Evolutionary conservation across 2,113 vertebrate species (phyloP).

Genomic region (Eidolon helvum): DNA sequence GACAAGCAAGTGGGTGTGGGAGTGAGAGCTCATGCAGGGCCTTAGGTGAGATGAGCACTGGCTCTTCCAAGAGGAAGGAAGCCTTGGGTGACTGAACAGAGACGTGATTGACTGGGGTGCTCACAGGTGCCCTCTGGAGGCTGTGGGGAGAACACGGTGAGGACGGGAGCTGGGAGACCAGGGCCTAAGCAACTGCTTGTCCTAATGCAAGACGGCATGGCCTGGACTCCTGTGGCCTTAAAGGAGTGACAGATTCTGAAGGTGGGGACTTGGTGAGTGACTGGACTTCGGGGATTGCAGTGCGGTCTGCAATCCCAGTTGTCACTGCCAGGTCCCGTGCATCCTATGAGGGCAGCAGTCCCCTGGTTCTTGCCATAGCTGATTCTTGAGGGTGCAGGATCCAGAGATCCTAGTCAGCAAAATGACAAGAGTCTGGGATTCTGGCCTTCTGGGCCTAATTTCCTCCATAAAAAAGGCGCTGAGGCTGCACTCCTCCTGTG

Average conservation of each 20-base stretch:
- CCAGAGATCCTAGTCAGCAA: not conserved
- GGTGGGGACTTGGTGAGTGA: not conserved
- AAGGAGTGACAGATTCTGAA: not conserved
- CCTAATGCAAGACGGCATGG: not conserved
- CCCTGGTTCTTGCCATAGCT: not conserved
- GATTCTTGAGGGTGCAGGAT: not conserved
- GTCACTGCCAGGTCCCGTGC: not conserved
- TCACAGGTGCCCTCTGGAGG: not conserved
- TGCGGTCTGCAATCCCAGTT: rapidly evolving
- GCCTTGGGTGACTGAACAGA: not conserved
- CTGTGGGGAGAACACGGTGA: not conserved
- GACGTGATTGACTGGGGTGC: too few species aligned
- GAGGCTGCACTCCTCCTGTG: too few species aligned
- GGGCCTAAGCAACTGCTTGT: not conserved
- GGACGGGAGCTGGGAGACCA: not conserved
- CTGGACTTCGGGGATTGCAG: too few species aligned
- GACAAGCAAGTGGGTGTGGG: not conserved
- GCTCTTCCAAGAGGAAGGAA: not conserved
- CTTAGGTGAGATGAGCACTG: not conserved
- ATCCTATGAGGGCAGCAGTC: rapidly evolving
- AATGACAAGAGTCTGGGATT: not conserved
- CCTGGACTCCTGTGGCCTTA: not conserved
- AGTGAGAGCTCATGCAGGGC: not conserved
- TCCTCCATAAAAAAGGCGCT: not conserved
- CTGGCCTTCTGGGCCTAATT: not conserved